Base-by-base conservation (phyloP, 2,888 invertebrate genomes). In the Coenonympha glycerion region DNA sequence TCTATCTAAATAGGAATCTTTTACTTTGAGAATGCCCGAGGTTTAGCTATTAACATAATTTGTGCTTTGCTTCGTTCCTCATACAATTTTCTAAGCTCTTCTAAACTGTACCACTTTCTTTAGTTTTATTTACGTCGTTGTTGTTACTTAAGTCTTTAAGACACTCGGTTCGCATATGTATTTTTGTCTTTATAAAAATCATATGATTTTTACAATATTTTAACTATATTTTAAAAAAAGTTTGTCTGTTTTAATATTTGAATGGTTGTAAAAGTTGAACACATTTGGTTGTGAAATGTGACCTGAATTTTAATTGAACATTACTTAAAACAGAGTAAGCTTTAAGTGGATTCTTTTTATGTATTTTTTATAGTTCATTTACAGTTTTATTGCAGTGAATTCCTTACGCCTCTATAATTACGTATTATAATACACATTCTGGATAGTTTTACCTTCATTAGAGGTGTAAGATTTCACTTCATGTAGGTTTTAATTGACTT, bases 1-100 rank as follows among this genome's bases (percentile, higher is more conserved):
- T 62, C 52, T 70, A 68, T 73, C 69, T 77, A 65, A 73, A 76
- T 73, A 68, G 68, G 64, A 66, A 71, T 69, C 60, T 58, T 47
- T 51, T 64, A 64, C 65, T 62, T 53, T 62, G 57, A 61, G 58
- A 62, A 54, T 53, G 36, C 48, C 45, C 26, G 40, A 39, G 53
- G 36, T 39, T 34, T 36, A n/a, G 30, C 30, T 49, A 47, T 52
- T 53, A 56, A 49, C 56, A 51, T 46, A 53, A 46, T 53, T n/a
- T 49, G 40, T 47, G 40, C 28, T 39, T 45, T 44, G 44, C 44
- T 49, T 44, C 28, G 39, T 39, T 49, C 44, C 34, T 49, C 42
- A 37, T 49, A 44, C 31, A 30, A 45, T 49, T 49, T 49, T 45
- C 30, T 42, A 30, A 42, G 49, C 42, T 49, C 28, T 24, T 49